Evolutionary conservation across 2,113 vertebrate genomes (phyloP).

Genomic region (Sula dactylatra): DNA sequence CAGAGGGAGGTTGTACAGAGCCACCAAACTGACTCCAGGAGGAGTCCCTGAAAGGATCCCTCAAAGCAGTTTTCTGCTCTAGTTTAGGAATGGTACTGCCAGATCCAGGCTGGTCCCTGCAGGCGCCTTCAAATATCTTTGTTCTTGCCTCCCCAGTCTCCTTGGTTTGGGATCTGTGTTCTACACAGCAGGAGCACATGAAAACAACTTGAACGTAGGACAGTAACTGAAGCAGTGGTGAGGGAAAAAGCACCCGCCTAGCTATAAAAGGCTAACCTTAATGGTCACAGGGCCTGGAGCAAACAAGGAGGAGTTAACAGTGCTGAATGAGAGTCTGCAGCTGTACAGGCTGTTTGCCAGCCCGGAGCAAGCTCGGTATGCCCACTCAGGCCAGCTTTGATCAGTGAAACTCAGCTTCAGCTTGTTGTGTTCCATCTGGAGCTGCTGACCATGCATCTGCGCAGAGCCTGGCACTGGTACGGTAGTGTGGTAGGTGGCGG

Average conservation of each 20-base stretch:
- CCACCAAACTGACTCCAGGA: not conserved
- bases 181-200: not conserved
- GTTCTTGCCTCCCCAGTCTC: not conserved
- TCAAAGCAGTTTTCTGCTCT: not conserved
- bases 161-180: not conserved
- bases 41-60: too few relatives aligned
- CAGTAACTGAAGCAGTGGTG: not conserved
- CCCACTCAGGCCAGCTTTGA: not conserved
- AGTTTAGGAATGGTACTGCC: not conserved
- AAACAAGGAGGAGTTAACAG: not conserved
- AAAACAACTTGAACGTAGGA: not conserved
- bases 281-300: not conserved
- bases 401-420: not conserved
- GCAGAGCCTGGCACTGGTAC: not conserved
- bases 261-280: not conserved
- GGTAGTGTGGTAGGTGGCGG: accelerated
- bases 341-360: not conserved
- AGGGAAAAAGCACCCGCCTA: not conserved
- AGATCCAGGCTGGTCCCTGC: not conserved
- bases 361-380: not conserved
- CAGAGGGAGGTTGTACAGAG: not conserved
- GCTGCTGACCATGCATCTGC: not conserved
- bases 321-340: not conserved
- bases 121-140: not conserved
- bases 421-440: not conserved